phyloP scores from a whole-genome alignment of 2,888 invertebrate genomes.

The Drosophila kanekoi region DNA sequence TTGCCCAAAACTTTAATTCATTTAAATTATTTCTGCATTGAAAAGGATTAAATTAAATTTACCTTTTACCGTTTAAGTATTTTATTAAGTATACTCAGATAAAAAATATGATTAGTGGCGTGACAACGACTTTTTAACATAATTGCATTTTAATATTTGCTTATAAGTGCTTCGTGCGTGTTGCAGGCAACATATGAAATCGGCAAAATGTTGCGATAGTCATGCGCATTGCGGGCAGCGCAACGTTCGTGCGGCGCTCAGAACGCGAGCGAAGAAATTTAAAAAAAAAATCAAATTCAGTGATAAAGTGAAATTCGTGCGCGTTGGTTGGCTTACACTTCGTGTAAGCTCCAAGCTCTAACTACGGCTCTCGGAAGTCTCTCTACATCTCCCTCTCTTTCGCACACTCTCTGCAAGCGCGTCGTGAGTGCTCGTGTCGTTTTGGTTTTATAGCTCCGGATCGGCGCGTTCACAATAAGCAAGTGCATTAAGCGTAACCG shows the following conservation, averaged over 20 bases:
- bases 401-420: constrained; percentile 21
- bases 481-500: constrained; percentile 18
- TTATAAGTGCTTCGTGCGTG: constrained; percentile 16
- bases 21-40: no score
- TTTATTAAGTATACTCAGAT: no score
- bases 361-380: constrained; percentile 56
- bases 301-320: constrained; percentile 76
- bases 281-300: constrained; percentile 72
- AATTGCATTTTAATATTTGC: background rate
- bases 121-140: background rate
- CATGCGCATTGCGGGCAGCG: constrained; percentile 41
- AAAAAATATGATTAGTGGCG: no score
- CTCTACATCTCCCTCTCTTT: constrained; percentile 9
- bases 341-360: constrained; percentile 62
- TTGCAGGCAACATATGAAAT: constrained; percentile 43
- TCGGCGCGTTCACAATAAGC: constrained; percentile 45
- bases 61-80: no score
- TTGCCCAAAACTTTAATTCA: background rate
- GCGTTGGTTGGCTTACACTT: constrained; percentile 71
- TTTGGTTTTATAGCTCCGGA: constrained; percentile 39
- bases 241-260: constrained; percentile 30
- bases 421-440: constrained; percentile 43
- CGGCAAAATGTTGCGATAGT: constrained; percentile 36
- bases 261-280: constrained; percentile 37
- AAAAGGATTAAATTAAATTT: background rate